These are phyloP conservation scores for Cyprinodon diabolis DNA, from an alignment of 2,797 vertebrate genomes.

Conservation along the genomic window DNA sequence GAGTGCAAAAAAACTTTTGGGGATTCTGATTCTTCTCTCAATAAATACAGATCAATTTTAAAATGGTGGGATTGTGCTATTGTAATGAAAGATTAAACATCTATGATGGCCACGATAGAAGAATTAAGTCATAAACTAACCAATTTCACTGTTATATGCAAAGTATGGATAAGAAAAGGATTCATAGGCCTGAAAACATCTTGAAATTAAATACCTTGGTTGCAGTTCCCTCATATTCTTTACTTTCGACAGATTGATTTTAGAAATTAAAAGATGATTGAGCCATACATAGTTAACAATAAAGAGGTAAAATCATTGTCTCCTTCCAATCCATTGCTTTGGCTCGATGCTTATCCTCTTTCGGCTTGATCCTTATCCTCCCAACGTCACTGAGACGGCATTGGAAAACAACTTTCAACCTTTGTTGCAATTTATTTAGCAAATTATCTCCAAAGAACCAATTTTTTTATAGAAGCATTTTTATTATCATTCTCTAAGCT, in stretches of 20 bases:
- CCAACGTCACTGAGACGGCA: neutral
- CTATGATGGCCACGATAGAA: neutral
- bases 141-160: neutral
- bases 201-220: neutral
- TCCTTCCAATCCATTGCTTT: no score
- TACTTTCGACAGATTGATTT: neutral
- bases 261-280: neutral
- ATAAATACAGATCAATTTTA: no score
- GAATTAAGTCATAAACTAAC: neutral
- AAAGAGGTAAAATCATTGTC: neutral
- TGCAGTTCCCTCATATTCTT: neutral
- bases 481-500: conserved; percentile 32
- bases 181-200: neutral
- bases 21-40: no score
- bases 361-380: neutral
- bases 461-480: conserved; percentile 4
- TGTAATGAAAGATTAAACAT: neutral
- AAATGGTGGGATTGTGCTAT: neutral
- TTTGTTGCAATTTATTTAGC: neutral
- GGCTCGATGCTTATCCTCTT: neutral
- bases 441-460: conserved; percentile 9
- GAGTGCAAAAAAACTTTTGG: no score
- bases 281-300: neutral
- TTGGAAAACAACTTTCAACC: neutral
- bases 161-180: neutral